Evolutionary conservation across 2,113 vertebrate species (phyloP).

Genomic region (Craseonycteris thonglongyai): DNA sequence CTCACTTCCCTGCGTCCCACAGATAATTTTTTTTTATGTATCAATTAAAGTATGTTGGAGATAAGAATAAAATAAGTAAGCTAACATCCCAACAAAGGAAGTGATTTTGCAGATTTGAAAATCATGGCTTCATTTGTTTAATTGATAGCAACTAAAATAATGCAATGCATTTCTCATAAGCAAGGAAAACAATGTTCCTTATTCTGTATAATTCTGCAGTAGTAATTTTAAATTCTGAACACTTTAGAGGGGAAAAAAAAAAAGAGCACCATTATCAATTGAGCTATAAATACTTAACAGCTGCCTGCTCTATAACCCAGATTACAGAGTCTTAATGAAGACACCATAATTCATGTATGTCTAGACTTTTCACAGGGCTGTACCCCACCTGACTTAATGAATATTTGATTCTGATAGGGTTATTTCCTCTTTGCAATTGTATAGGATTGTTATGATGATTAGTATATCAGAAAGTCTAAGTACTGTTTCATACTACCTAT

Average conservation of each 20-base stretch:
- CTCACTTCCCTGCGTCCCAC: neutral
- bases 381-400: neutral
- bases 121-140: conserved; percentile 22
- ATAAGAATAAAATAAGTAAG: conserved; percentile 9
- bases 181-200: neutral
- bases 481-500: neutral
- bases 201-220: neutral
- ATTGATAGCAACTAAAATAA: conserved; percentile 32
- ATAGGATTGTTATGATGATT: neutral
- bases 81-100: conserved; percentile 7
- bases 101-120: conserved; percentile 3
- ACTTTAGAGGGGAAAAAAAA: neutral
- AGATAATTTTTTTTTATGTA: conserved; percentile 44
- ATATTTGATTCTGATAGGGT: neutral
- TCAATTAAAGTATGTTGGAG: conserved; percentile 28
- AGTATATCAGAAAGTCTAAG: neutral
- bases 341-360: neutral
- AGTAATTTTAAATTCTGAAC: conserved; percentile 3
- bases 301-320: neutral
- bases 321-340: neutral
- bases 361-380: neutral
- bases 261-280: neutral
- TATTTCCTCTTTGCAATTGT: neutral
- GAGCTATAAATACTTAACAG: neutral
- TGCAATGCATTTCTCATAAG: neutral